phyloP scores from a whole-genome alignment of 37 sponge, comb jelly and placozoan species.

The Ephydatia muelleri region DNA sequence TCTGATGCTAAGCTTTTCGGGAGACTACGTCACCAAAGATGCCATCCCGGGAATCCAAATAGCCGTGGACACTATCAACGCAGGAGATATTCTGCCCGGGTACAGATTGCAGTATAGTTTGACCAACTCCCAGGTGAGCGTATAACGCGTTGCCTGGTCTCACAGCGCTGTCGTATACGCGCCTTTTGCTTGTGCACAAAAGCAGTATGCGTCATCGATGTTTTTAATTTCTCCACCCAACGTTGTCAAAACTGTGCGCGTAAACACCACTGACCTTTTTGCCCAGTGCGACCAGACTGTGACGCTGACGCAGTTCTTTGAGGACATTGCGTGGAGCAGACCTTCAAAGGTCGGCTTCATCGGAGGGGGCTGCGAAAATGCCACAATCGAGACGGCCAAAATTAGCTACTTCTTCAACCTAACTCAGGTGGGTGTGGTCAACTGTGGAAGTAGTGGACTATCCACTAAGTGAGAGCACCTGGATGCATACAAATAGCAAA shows the following conservation, averaged over 20 bases:
- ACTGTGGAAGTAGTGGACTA: too few species aligned
- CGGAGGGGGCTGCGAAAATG: neutral
- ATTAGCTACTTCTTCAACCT: neutral
- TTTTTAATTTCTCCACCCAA: too few species aligned
- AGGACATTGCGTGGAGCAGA: neutral
- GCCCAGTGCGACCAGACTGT: neutral
- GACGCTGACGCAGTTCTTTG: neutral
- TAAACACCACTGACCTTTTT: too few species aligned
- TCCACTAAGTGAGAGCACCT: too few species aligned
- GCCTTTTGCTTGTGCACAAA: too few species aligned
- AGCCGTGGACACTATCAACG: neutral
- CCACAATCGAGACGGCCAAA: neutral
- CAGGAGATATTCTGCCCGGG: neutral
- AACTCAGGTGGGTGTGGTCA: neutral
- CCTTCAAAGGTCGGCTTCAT: neutral
- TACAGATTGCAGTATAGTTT: neutral
- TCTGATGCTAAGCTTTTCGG: neutral
- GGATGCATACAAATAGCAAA: too few species aligned
- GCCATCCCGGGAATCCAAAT: neutral
- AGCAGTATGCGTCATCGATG: too few species aligned
- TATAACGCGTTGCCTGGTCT: too few species aligned
- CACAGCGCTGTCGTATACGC: too few species aligned
- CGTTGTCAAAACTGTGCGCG: too few species aligned
- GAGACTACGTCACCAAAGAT: neutral
- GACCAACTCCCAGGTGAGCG: neutral